A percentile compares a stretch with the other conserved stretches of the same genome.
These are phyloP conservation scores for Acromyrmex echinatior DNA, from an alignment of 1,140 invertebrate species.

Conservation along the genomic window DNA sequence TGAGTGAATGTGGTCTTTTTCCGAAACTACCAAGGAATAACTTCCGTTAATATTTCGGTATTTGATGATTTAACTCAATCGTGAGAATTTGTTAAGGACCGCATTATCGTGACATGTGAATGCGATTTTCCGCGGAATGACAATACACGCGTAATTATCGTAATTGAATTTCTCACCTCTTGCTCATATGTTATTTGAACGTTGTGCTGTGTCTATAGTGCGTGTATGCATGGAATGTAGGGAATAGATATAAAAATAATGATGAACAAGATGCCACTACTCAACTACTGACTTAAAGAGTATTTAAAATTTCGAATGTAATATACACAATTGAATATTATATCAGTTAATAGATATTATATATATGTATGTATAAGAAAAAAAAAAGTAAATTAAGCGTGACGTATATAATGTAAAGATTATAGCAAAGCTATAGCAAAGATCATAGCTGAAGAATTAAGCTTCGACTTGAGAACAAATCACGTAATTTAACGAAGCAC, in stretches of 20 bases:
- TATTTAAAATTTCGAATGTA: background rate
- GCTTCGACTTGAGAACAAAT: background rate
- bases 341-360: background rate
- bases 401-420: background rate
- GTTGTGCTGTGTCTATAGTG: background rate
- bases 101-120: slow-evolving; percentile 17
- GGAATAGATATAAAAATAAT: slow-evolving; percentile 3
- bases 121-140: slow-evolving; percentile 22
- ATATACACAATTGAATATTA: background rate
- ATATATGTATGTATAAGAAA: too few species aligned
- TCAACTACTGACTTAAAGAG: background rate
- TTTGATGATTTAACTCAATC: slow-evolving; percentile 11
- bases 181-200: background rate
- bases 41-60: background rate
- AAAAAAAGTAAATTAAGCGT: slow-evolving; percentile 1
- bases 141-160: slow-evolving; percentile 20
- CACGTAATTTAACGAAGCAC: slow-evolving; percentile 19
- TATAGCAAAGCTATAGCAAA: background rate
- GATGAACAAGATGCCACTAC: background rate
- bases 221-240: background rate
- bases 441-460: background rate
- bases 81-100: slow-evolving; percentile 22
- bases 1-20: background rate
- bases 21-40: background rate
- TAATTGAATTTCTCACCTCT: slow-evolving; percentile 51